phyloP scores from a whole-genome alignment of 2,888 invertebrate species.

The Anodontia alba region DNA sequence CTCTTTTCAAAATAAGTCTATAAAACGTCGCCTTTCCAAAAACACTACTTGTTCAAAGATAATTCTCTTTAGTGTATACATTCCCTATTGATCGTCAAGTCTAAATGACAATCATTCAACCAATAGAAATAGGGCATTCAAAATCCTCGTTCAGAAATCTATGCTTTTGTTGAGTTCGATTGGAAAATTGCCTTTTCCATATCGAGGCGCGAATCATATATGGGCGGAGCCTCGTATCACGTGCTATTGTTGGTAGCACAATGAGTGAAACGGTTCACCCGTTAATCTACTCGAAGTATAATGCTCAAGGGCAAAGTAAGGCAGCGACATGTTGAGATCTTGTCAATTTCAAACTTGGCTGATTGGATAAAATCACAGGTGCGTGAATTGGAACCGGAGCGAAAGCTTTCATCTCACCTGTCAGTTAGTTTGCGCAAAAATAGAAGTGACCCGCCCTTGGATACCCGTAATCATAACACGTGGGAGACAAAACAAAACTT shows the following conservation, averaged over 20 bases:
- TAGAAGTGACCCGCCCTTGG: conserved; percentile 39
- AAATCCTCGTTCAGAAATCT: conserved; percentile 52
- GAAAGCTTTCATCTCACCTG: conserved; percentile 34
- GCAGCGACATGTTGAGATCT: conserved; percentile 28
- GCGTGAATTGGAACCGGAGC: conserved; percentile 22
- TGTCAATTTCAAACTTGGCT: conserved; percentile 45
- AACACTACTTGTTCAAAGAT: conserved; percentile 76
- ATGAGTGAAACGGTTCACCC: conserved; percentile 24
- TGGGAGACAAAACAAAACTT: conserved; percentile 5
- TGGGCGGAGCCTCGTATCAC: conserved; percentile 66
- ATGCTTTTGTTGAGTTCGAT: conserved; percentile 51
- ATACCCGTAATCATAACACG: conserved; percentile 32
- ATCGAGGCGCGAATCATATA: conserved; percentile 57
- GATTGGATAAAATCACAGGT: conserved; percentile 49
- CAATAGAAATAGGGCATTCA: conserved; percentile 70
- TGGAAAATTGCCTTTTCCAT: conserved; percentile 53
- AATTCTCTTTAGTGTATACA: conserved; percentile 76
- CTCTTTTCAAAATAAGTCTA: conserved; percentile 60
- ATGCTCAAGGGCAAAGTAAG: conserved; percentile 7
- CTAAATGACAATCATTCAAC: conserved; percentile 71
- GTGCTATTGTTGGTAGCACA: conserved; percentile 25
- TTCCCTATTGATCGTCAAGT: conserved; percentile 69
- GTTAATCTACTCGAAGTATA: conserved; percentile 10
- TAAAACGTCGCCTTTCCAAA: conserved; percentile 69
- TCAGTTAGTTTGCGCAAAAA: neutral